phyloP scores from a whole-genome alignment of 2,797 vertebrate species.

The Acridotheres tristis region DNA sequence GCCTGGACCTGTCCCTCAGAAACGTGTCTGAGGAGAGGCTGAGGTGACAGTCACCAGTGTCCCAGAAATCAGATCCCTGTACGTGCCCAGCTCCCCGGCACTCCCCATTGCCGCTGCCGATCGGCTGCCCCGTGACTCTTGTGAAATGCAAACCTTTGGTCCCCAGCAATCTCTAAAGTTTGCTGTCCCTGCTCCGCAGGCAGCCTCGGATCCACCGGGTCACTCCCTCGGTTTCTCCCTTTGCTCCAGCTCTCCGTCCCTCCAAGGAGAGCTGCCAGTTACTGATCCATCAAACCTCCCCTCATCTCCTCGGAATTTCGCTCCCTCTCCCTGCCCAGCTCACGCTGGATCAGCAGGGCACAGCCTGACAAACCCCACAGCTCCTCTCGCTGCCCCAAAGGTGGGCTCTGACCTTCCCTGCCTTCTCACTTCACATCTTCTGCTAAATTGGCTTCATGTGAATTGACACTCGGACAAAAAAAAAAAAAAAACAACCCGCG shows the following conservation, averaged over 20 bases:
- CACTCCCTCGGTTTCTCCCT: not conserved
- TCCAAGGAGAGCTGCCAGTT: not conserved
- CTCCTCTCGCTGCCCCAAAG: not conserved
- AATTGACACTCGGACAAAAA: not conserved
- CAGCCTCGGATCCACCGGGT: not conserved
- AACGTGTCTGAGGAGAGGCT: not conserved
- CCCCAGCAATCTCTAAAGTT: not conserved
- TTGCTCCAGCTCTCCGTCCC: not conserved
- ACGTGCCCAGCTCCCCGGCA: not conserved
- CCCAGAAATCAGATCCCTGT: accelerated
- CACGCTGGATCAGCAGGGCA: not conserved
- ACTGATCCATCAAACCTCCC: not conserved
- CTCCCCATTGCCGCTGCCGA: not conserved
- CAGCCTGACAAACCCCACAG: not conserved
- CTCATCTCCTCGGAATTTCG: not conserved
- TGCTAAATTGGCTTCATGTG: not conserved
- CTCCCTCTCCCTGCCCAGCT: not conserved
- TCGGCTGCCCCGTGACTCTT: not conserved
- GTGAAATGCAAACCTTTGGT: not conserved
- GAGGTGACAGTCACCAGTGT: not conserved
- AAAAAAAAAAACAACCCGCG: not conserved
- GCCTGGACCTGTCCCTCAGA: not conserved
- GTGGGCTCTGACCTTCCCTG: conserved; percentile 1
- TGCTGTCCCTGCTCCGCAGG: not conserved
- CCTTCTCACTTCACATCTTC: not conserved